Conservation (phyloP, 2,888 invertebrate genomes). For the Leptogaster cylindrica region DNA sequence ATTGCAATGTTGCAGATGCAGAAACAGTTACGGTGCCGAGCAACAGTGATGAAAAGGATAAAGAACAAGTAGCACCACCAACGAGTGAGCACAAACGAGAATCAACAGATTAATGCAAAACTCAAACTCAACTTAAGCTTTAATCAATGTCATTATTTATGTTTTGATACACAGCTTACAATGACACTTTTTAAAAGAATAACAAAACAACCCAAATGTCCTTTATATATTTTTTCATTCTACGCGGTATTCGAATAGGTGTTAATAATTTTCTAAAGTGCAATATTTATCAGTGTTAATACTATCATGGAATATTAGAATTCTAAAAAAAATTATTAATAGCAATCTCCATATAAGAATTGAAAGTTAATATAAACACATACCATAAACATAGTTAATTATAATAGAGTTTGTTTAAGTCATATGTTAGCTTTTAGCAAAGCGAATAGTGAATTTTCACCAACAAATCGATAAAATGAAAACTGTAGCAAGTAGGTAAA, state of each 20-base stretch:
- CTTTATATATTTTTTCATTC: conserved; percentile 32
- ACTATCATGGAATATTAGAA: conserved; percentile 9
- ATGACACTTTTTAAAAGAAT: conserved; percentile 29
- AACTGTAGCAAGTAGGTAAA: too few relatives aligned
- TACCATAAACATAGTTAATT: too few relatives aligned
- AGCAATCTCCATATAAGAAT: conserved; percentile 4
- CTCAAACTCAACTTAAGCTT: conserved; percentile 41
- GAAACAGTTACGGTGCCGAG: conserved; percentile 51
- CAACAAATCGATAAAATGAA: too few relatives aligned
- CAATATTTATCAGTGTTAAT: conserved; percentile 3
- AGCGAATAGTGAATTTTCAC: conserved; percentile 19
- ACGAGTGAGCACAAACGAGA: conserved; percentile 44
- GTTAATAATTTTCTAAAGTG: conserved; percentile 28
- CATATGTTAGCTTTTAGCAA: conserved; percentile 32
- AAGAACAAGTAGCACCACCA: conserved; percentile 26
- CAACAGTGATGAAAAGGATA: conserved; percentile 41
- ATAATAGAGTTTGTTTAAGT: too few relatives aligned
- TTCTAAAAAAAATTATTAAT: neutral
- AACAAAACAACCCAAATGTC: conserved; percentile 24
- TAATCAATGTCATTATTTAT: conserved; percentile 25
- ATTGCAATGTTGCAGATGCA: conserved; percentile 50
- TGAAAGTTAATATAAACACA: neutral
- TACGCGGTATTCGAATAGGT: conserved; percentile 36
- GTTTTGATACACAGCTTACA: conserved; percentile 22
- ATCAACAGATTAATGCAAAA: conserved; percentile 49